Base-by-base conservation (phyloP, 2,888 invertebrate species). In the Blomia tropicalis region DNA sequence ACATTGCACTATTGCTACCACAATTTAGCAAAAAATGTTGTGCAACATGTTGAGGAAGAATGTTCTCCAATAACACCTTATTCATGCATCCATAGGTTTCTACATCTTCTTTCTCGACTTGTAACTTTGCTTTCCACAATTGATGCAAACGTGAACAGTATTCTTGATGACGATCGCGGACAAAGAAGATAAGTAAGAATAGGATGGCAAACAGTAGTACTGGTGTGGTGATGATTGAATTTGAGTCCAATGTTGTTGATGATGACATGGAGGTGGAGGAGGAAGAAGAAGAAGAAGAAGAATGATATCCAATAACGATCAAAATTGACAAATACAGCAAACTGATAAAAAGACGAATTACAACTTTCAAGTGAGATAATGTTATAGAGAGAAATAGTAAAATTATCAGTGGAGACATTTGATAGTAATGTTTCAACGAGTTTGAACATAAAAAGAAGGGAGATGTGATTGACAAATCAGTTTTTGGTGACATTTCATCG, bases 81-180 rank as follows among this genome's bases (percentile, higher is more conserved):
- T 95, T 96, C 64, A 95, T 89, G 36, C 91, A 90, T 64, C 92
- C 79, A 87, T 89, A 93, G 1, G 87, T 90, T 73, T 93, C 92
- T 2, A 92, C 90, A 72, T 93, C 91, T 70, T 92, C 90, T 72
- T 92, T 91, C 72, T 96, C 95, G 25, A 86, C 83, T 64, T 75
- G 71, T 43, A 95, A 80, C 73, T 92, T 91, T 51, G 86, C 85
- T 72, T 89, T 87, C 90, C 93, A 95, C 3, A 92, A 76, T 73
- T 87, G 92, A 75, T 93, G 92, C 0, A 90, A 86, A 59, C 95
- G 79, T 0, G 89, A 85, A 0, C 89, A 87, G 73, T 86, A 87
- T 75, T 93, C 92, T 23, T 90, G 85, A 79, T 91, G 86, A 36
- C 62, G 60, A 60, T 63, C 63, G 27, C 66, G 56, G 1, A 51